Evolutionary conservation across 2,113 vertebrate genomes (phyloP).

Genomic region (Rhinogobius similis): DNA sequence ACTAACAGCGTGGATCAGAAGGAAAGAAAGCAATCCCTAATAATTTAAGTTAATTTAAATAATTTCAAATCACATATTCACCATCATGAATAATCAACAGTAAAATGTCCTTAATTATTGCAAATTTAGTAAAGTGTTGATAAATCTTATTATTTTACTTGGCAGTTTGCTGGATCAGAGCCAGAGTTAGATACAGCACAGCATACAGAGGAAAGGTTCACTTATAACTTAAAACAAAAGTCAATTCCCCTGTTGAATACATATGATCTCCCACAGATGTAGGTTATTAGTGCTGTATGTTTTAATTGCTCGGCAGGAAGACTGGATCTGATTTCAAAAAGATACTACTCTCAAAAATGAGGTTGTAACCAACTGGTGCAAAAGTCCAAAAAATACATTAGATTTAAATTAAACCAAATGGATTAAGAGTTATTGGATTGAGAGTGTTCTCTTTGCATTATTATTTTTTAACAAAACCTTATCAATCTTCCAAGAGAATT

Average conservation of each 20-base stretch:
- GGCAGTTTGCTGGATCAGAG: neutral
- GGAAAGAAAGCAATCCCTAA: neutral
- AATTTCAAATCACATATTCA: neutral
- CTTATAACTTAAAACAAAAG: constrained; percentile 33
- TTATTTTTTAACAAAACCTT: too few species aligned
- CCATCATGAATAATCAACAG: neutral
- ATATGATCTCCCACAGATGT: constrained; percentile 67
- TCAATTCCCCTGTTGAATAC: constrained; percentile 57
- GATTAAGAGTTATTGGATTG: too few species aligned
- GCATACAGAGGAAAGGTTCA: neutral
- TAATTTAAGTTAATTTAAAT: neutral
- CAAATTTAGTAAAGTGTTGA: neutral
- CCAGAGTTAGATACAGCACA: neutral
- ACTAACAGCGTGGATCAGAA: neutral
- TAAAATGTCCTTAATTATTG: neutral
- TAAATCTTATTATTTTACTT: neutral
- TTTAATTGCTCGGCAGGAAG: constrained; percentile 60
- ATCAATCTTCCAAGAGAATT: neutral
- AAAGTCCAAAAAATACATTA: too few species aligned
- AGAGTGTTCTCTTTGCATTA: too few species aligned
- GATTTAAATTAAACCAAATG: too few species aligned
- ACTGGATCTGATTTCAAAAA: constrained; percentile 52
- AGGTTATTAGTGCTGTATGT: constrained; percentile 56
- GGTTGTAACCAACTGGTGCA: constrained; percentile 19
- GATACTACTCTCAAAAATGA: constrained; percentile 26